Base-by-base conservation (phyloP, 2,888 invertebrate genomes). In the Eupithecia abbreviata region DNA sequence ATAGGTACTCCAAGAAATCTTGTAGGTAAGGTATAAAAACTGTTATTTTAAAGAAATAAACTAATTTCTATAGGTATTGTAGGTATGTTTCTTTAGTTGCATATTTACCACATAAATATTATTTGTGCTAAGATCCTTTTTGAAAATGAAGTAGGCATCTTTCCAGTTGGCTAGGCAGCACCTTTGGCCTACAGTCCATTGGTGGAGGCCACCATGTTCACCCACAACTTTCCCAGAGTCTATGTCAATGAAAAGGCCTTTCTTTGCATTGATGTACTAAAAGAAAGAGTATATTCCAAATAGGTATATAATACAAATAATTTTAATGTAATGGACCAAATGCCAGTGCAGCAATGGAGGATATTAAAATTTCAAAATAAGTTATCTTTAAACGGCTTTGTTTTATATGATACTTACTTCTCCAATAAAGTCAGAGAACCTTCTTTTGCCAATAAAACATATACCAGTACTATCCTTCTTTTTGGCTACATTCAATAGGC, bases 401-500 rank as follows among this genome's bases (percentile, higher is more conserved):
- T 68, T 3, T 2, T 49, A 3, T 15, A 15, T 9, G 43, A 55
- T 30, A 84, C 91, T 89, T 95, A 98, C 98, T 95, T 98, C 97
- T 80, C 97, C 96, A 86, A 99, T 98, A 88, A 99, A 99, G 58
- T 97, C 89, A 85, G 97, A 96, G 91, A 99, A 99, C 84, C 97
- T 96, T 83, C 98, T 96, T 85, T 97, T 96, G 0, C 99, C 99
- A 87, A 99, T 98, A 90, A 99, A 99, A 92, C 99, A 99, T 81
- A 99, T 99, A 43, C 99, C 99, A 91, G 97, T 98, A 86, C 98
- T 99, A 92, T 98, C 98, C 84, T 96, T 97, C 88, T 98, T 98
- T 15, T 92, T 90, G 10, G 97, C 96, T 75, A 98, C 95, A 84
- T 95, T 95, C 15, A 96, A 87, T 68, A 98, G 93, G 0, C 97